phyloP scores from a whole-genome alignment of 1,140 invertebrate species.

The Plectrocnemia conspersa region DNA sequence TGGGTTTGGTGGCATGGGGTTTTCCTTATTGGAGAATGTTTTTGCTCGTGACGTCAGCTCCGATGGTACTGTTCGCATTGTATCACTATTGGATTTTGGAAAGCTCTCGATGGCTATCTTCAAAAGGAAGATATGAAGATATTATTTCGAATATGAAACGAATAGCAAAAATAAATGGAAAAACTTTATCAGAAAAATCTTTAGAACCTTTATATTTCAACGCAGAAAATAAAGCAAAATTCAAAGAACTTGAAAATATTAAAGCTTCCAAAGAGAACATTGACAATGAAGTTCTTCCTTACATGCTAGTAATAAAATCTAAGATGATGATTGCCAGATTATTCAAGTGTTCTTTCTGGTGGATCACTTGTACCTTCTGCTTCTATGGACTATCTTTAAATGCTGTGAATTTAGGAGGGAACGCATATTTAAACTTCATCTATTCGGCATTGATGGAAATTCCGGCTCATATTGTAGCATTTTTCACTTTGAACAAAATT shows the following conservation, averaged over 20 bases:
- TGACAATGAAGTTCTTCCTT: conserved; percentile 36
- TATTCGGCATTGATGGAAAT: conserved; percentile 66
- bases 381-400: conserved; percentile 80
- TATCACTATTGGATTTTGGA: conserved; percentile 37
- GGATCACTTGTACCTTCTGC: conserved; percentile 68
- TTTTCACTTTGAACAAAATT: conserved; percentile 57
- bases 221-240: conserved; percentile 12
- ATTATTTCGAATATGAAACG: conserved; percentile 56
- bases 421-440: conserved; percentile 68
- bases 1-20: conserved; percentile 55
- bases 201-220: conserved; percentile 45
- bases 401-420: conserved; percentile 66
- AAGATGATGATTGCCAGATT: conserved; percentile 53
- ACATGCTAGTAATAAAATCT: conserved; percentile 49
- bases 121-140: conserved; percentile 59
- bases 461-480: conserved; percentile 63
- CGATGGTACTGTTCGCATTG: conserved; percentile 41
- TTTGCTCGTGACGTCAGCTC: conserved; percentile 53
- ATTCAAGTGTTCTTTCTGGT: conserved; percentile 59
- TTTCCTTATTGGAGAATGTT: conserved; percentile 57
- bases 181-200: conserved; percentile 53
- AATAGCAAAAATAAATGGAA: conserved; percentile 63
- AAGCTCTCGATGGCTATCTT: conserved; percentile 63
- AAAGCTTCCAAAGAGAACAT: conserved; percentile 18
- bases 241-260: background rate